Evolutionary conservation across 2,797 vertebrate genomes (phyloP).

Genomic region (Darevskia mixta): DNA sequence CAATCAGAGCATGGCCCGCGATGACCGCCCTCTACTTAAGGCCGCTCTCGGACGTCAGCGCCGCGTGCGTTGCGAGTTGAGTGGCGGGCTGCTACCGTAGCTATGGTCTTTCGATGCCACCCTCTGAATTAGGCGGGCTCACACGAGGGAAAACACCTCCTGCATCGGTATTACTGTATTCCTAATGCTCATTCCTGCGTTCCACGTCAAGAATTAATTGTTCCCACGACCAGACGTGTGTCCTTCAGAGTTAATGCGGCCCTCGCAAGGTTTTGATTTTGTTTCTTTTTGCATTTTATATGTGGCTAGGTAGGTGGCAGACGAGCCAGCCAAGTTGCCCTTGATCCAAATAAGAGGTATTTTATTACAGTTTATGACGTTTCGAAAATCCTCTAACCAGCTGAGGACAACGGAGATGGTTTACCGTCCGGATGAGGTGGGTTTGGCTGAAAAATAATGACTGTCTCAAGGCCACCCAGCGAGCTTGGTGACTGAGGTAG

Average conservation of each 20-base stretch:
- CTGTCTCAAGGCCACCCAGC: neutral
- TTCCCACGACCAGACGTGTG: no score
- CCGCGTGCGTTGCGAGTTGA: neutral
- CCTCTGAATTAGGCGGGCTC: neutral
- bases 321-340: neutral
- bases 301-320: neutral
- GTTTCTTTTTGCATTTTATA: no score
- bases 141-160: no score
- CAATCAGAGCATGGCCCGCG: no score
- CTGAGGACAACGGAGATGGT: neutral
- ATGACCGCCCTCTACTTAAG: no score
- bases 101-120: neutral
- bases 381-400: neutral
- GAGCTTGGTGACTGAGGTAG: neutral
- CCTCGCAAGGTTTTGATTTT: no score
- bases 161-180: no score
- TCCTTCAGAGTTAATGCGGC: no score
- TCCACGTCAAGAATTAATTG: no score
- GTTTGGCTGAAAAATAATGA: neutral
- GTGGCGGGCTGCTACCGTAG: neutral
- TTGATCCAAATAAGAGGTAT: neutral
- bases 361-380: no score
- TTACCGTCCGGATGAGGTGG: neutral
- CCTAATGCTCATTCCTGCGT: no score
- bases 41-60: neutral